These are phyloP conservation scores for Formica aserva DNA, from an alignment of 2,888 invertebrate genomes.

Conservation along the genomic window DNA sequence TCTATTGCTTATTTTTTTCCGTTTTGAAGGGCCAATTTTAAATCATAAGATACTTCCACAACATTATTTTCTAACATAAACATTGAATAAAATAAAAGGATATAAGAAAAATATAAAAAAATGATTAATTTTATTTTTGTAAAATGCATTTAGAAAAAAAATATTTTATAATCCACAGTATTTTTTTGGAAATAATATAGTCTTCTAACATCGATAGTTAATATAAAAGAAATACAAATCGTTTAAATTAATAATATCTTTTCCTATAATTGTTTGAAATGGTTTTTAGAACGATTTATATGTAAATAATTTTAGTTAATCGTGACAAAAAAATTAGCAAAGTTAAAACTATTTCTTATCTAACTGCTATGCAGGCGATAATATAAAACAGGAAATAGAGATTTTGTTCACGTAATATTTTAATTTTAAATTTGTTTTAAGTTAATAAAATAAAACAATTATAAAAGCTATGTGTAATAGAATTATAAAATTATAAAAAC, in stretches of 20 bases:
- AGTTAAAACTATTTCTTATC: neutral
- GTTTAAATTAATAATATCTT: neutral
- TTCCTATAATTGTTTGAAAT: neutral
- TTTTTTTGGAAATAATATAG: neutral
- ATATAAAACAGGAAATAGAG: neutral
- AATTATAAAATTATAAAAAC: neutral
- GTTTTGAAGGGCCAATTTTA: slow-evolving; percentile 25
- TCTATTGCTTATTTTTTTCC: slow-evolving; percentile 48
- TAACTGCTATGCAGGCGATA: neutral
- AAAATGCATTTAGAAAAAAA: neutral
- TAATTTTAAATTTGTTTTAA: neutral
- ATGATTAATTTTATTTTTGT: neutral
- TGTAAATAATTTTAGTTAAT: neutral
- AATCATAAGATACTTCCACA: slow-evolving; percentile 3
- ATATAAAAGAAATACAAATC: neutral
- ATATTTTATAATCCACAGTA: neutral
- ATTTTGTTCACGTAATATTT: neutral
- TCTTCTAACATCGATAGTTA: neutral
- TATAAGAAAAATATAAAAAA: neutral
- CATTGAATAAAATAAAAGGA: neutral
- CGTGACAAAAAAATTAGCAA: neutral
- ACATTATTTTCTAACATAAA: neutral
- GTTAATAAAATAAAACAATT: neutral
- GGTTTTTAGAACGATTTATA: neutral
- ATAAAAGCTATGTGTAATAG: neutral